phyloP scores from a whole-genome alignment of 1,140 invertebrate species.

The Calliopsis andreniformis region DNA sequence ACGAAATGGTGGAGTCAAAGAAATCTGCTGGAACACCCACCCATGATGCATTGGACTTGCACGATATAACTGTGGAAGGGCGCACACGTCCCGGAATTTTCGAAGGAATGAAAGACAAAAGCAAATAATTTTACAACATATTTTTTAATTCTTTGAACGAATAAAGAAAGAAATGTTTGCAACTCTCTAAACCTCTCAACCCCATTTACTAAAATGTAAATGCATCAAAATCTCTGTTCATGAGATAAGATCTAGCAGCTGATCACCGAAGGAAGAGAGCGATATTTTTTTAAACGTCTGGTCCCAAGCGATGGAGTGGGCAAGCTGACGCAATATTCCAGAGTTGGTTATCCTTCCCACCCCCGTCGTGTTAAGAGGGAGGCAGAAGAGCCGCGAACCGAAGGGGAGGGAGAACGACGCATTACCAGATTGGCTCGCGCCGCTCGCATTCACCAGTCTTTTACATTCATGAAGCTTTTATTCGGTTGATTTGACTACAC shows the following conservation, averaged over 20 bases:
- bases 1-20: slow-evolving; percentile 27
- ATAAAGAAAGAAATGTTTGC: too few relatives aligned
- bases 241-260: too few relatives aligned
- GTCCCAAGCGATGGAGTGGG: not conserved
- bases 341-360: slow-evolving; percentile 46
- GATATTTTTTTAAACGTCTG: slow-evolving; percentile 34
- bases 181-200: too few relatives aligned
- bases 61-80: not conserved
- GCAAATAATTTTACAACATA: not conserved
- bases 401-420: slow-evolving; percentile 65
- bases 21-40: slow-evolving; percentile 15
- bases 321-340: slow-evolving; percentile 28
- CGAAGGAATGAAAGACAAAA: not conserved
- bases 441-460: slow-evolving; percentile 75
- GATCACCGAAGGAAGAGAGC: not conserved
- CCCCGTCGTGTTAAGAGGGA: slow-evolving; percentile 10
- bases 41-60: slow-evolving; percentile 13
- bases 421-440: slow-evolving; percentile 79
- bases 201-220: too few relatives aligned
- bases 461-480: slow-evolving; percentile 82
- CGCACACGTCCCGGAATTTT: not conserved
- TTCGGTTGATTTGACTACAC: slow-evolving; percentile 79
- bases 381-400: slow-evolving; percentile 22
- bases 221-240: too few relatives aligned
- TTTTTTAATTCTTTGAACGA: too few relatives aligned